Base-by-base conservation (phyloP, 2,797 vertebrate species). In the Sebastes oblongus region DNA sequence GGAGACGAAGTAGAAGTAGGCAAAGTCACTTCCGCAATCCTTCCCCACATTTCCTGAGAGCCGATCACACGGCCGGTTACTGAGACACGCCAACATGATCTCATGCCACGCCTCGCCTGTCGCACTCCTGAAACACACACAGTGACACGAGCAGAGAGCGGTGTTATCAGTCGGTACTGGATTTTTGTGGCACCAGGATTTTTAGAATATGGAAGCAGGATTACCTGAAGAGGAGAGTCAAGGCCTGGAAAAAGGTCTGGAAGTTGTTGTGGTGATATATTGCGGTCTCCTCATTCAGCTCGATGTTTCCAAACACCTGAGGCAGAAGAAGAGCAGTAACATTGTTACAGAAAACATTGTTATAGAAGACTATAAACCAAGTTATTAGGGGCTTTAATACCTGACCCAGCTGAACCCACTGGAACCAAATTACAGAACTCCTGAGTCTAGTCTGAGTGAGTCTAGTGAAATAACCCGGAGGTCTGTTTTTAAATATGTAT, bases 41-140 rank as follows among this genome's bases (percentile, higher is more conserved):
- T 95, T 96, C 65, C 93, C 96, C 25, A 46, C 81, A 1, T 93
- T 96, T 85, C 96, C 96, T 0, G 97, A 96, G 29, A 92, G 92
- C 0, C 78, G 50, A 34, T 98, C 98, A 3, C 98, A 99, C 4
- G 94, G 89, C 39, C 93, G 95, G 85, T 96, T 95, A 66, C 97
- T 97, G 71, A 99, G 94, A 83, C 98, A 99, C 0, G 97, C 91
- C 76, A 99, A 88, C 98, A 99, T 99, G 93, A 99, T 99, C 84
- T 99, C 98, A 0, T 99, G 98, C 98, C 98, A 99, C 20, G 96
- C 97, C 89, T 99, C 98, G 4, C 98, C 98, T 0, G 98, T 99
- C 36, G 98, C 98, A 2, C 98, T 99, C 96, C 98, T 99, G 91
- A 27, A 68, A 78, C 54, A 78, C 62, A 78, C 70, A 46, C 29